A percentile compares a stretch with the other conserved stretches of the same genome.
Evolutionary conservation across 2,113 vertebrate species (phyloP).

Genomic region (Lamprologus tigripictilis): DNA sequence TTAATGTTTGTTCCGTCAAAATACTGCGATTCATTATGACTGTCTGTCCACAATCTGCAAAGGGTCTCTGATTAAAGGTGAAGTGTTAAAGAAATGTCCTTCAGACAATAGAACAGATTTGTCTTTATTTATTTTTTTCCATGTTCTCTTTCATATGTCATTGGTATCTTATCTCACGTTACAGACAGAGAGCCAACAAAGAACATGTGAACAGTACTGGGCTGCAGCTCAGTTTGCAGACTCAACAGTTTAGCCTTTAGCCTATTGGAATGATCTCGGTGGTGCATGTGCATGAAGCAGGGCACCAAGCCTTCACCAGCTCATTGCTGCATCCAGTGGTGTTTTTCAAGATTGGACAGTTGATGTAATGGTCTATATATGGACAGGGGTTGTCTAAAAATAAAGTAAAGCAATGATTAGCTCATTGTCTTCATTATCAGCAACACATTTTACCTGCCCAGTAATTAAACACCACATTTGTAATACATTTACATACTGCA

Average conservation of each 20-base stretch:
- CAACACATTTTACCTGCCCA: neutral
- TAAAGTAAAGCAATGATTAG: neutral
- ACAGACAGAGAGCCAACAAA: neutral
- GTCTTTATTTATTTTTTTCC: neutral
- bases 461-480: neutral
- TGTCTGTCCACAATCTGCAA: neutral
- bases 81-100: neutral
- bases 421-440: neutral
- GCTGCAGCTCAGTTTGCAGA: neutral
- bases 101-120: neutral
- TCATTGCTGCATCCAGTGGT: neutral
- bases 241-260: neutral
- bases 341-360: constrained; percentile 31
- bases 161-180: neutral
- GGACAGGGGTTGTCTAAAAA: constrained; percentile 66
- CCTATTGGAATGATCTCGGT: constrained; percentile 49
- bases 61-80: neutral
- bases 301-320: constrained; percentile 1
- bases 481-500: constrained; percentile 61
- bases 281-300: constrained; percentile 52
- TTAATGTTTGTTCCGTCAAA: neutral
- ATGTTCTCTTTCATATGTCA: neutral
- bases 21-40: neutral
- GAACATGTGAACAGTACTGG: neutral
- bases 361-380: constrained; percentile 31